A percentile compares a stretch with the other conserved stretches of the same genome.
Evolutionary conservation across 1,140 invertebrate species (phyloP).

Genomic region (Trachymyrmex septentrionalis): DNA sequence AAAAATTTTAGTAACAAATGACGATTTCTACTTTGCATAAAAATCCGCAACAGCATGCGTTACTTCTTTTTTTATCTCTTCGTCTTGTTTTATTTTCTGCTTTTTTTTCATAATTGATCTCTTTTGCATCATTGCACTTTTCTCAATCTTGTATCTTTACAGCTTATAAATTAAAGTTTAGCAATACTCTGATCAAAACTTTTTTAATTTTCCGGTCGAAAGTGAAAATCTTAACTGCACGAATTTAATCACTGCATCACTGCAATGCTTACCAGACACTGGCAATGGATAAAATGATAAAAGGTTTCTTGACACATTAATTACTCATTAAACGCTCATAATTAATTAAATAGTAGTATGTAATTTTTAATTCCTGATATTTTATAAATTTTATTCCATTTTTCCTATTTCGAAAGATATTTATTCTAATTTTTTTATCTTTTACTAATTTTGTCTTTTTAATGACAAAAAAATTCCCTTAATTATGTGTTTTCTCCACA

Average conservation of each 20-base stretch:
- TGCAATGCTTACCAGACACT: constrained; percentile 36
- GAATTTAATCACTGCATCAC: constrained; percentile 24
- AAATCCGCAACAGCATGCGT: constrained; percentile 23
- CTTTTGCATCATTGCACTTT: constrained; percentile 4
- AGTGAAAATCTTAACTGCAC: constrained; percentile 12
- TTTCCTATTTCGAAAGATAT: background rate
- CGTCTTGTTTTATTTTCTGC: background rate
- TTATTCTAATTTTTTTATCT: background rate
- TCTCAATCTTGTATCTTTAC: background rate
- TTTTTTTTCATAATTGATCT: constrained; percentile 25
- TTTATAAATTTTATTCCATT: constrained; percentile 7
- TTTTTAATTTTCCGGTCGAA: background rate
- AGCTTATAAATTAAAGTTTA: constrained; percentile 29
- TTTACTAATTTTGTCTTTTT: background rate
- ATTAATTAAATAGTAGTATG: constrained; percentile 6
- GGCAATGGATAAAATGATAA: background rate
- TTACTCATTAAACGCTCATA: constrained; percentile 16
- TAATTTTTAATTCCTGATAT: constrained; percentile 4
- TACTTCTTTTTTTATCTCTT: constrained; percentile 11
- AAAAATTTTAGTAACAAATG: constrained; percentile 2
- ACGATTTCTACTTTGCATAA: constrained; percentile 16
- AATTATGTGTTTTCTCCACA: background rate
- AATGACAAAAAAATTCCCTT: background rate
- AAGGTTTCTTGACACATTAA: background rate
- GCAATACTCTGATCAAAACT: background rate